These are phyloP conservation scores for Dryobates pubescens DNA, from an alignment of 2,797 vertebrate species.

Conservation along the genomic window DNA sequence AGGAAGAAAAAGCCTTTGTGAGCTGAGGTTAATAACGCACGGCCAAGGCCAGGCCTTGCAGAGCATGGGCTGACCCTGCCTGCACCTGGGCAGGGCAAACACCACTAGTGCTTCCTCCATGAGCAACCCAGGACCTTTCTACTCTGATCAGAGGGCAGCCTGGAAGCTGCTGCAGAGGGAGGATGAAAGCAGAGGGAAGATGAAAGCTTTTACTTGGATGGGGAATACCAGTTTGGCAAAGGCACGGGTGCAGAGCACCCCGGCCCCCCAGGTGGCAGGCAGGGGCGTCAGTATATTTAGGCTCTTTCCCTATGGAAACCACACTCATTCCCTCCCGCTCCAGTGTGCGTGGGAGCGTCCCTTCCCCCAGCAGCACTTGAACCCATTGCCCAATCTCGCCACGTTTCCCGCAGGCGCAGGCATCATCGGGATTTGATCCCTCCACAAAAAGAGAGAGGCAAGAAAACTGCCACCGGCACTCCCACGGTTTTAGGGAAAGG, in stretches of 20 bases:
- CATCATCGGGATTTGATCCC: conserved; percentile 10
- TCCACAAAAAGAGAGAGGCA: not conserved
- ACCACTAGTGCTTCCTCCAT: not conserved
- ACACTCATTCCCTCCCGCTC: not conserved
- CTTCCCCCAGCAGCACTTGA: conserved; percentile 52
- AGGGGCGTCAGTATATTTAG: not conserved
- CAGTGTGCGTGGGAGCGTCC: conserved; percentile 45
- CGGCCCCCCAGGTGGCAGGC: not conserved
- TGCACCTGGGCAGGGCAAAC: not conserved
- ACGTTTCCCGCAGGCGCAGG: conserved; percentile 33
- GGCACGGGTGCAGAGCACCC: not conserved
- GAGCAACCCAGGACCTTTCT: conserved; percentile 30
- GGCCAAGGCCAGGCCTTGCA: not conserved
- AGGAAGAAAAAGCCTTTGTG: not conserved
- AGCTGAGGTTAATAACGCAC: not conserved
- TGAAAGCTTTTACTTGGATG: not conserved
- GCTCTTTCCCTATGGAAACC: not conserved
- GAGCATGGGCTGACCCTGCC: not conserved
- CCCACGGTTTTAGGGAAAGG: not conserved
- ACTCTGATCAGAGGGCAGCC: conserved; percentile 7
- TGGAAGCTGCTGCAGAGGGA: not conserved
- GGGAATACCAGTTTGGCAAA: not conserved
- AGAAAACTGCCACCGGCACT: not conserved
- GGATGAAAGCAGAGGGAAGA: not conserved
- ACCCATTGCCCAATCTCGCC: conserved; percentile 61